phyloP scores from a whole-genome alignment of 1,140 invertebrate species.

The Drosophila prosaltans region DNA sequence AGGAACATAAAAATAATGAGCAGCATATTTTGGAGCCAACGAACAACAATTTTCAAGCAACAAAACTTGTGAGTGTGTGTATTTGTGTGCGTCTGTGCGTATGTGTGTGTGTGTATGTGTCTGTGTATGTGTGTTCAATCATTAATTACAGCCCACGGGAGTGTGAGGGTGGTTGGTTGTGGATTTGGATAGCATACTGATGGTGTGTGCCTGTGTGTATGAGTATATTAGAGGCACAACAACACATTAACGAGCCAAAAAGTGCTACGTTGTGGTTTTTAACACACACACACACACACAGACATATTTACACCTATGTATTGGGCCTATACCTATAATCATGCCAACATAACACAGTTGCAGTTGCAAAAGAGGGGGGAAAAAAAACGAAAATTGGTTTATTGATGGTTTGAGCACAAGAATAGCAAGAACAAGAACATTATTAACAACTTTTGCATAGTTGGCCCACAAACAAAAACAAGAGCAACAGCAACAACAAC shows the following conservation, averaged over 20 bases:
- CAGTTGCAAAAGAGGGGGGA: constrained; percentile 44
- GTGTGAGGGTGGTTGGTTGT: not conserved
- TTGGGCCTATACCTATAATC: not conserved
- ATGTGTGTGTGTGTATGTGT: constrained; percentile 28
- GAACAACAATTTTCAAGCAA: constrained; percentile 56
- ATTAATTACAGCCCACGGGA: constrained; percentile 61
- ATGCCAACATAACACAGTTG: constrained; percentile 6
- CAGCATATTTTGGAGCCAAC: constrained; percentile 70
- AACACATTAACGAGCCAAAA: constrained; percentile 77
- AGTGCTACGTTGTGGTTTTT: constrained; percentile 74
- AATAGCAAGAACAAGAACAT: constrained; percentile 22
- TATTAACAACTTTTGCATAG: constrained; percentile 26
- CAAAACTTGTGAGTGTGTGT: constrained; percentile 55
- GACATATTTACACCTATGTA: not conserved
- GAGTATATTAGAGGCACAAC: constrained; percentile 33
- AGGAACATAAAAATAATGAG: constrained; percentile 74
- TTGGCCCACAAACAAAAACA: constrained; percentile 38
- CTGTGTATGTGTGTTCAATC: constrained; percentile 57
- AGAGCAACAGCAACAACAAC: constrained; percentile 28
- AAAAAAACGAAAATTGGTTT: constrained; percentile 43
- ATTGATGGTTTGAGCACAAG: constrained; percentile 61
- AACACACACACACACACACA: constrained; percentile 21
- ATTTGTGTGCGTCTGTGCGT: constrained; percentile 15
- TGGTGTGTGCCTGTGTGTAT: constrained; percentile 3
- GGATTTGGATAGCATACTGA: too few species aligned